Base-by-base conservation (phyloP, 1,140 invertebrate genomes). In the Zaprionus davidi region DNA sequence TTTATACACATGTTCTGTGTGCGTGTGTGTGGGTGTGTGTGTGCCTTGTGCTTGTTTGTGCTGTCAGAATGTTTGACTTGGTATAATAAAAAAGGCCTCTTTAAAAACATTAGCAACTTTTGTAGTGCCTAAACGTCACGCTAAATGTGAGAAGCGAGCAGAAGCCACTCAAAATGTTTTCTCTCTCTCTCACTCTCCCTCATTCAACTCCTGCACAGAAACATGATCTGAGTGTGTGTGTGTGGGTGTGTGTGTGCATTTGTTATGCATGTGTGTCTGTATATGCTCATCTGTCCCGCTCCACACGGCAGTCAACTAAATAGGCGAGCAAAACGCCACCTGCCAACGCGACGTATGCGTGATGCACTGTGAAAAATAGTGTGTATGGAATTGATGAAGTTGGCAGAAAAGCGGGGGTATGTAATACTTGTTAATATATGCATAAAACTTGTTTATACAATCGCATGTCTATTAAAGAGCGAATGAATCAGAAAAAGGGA, bases 61-160 rank as follows among this genome's bases (percentile, higher is more conserved):
- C 78, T 78, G 86, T 81, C 78, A 91, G 82, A 81, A 76, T 87
- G 87, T 91, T 91, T 91, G 83, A 86, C 86, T 90, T 90, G 86
- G 87, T 90, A 86, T 90, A 90, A 90, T 90, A 90, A 90, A 90
- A 75, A 90, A 86, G 82, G 87, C 79, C 80, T 82, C 82, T 90
- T 75, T 90, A 90, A 90, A 90, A 90, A 86, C 87, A 90, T 90
- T 91, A 90, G 87, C 86, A 91, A 91, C 82, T 90, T 90, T 90
- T 90, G 86, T 90, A 85, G 85, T 86, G 80, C 79, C 80, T 91
- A 86, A 91, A 70, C 80, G 79, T 62, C 53, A 66, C 58, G 80
- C 84, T 81, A 78, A 78, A 87, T 83, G 81, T 71, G 79, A 53
- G 65, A 59, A 71, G 56, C 68, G 41, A 67, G 15, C 31, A 36